Percentiles rank a stretch among this genome's conserved stretches.
phyloP scores from a whole-genome alignment of 1,140 invertebrate species.

The Trichonephila clavata region DNA sequence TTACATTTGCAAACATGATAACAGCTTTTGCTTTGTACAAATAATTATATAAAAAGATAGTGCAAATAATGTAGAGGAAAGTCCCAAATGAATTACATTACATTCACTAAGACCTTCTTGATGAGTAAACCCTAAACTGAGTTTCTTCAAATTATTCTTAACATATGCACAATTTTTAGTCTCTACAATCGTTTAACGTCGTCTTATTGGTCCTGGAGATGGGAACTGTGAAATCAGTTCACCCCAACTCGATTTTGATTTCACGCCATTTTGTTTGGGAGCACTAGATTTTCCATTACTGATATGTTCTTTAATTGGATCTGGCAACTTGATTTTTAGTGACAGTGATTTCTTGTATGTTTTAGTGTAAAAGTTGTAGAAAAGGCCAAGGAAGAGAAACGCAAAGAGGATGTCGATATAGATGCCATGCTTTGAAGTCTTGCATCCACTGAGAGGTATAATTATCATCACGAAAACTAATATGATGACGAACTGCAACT shows the following conservation, averaged over 20 bases:
- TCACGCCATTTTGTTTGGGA: neutral
- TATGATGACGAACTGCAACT: slow-evolving; percentile 90
- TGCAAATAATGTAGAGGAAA: too few relatives aligned
- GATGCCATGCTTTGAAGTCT: slow-evolving; percentile 79
- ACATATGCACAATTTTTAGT: neutral
- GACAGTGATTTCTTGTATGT: slow-evolving; percentile 83
- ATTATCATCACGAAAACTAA: slow-evolving; percentile 92
- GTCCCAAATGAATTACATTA: too few relatives aligned
- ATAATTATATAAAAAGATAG: too few relatives aligned
- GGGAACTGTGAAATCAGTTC: neutral
- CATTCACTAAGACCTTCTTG: too few relatives aligned
- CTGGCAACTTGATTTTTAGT: neutral
- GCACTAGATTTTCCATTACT: neutral
- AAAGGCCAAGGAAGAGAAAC: slow-evolving; percentile 94
- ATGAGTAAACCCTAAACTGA: too few relatives aligned
- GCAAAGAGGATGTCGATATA: slow-evolving; percentile 88
- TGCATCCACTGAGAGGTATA: slow-evolving; percentile 93
- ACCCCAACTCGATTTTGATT: neutral
- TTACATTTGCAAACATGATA: too few relatives aligned
- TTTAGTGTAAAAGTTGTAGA: slow-evolving; percentile 94
- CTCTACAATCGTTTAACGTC: neutral
- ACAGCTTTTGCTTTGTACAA: too few relatives aligned
- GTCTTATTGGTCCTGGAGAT: neutral
- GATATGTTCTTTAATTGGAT: neutral
- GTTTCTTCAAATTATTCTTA: neutral